Base-by-base conservation (phyloP, 2,888 invertebrate species). In the Tanytarsus gracilentus region DNA sequence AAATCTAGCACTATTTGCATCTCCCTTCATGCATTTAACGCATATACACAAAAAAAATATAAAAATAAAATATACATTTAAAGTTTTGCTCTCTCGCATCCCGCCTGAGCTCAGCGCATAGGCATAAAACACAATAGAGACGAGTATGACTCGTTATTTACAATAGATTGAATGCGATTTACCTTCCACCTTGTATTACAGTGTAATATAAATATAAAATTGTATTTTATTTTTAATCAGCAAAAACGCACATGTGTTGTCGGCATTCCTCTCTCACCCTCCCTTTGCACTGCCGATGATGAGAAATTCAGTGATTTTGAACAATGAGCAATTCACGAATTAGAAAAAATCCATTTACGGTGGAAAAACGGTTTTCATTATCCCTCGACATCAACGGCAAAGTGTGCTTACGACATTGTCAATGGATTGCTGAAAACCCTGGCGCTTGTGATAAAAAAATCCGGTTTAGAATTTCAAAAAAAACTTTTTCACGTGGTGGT, bases 191-290 rank as follows among this genome's bases (percentile, higher is more conserved):
- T 58, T 58, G 56, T 40, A 16, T 8, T 33, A 33, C 9, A 11
- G 33, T 55, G 53, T 49, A 14, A n/a, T 30, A 16, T 26, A 30
- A 58, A 58, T 14, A 44, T 58, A 58, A 58, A 58, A 58, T 58
- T 58, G 58, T 58, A 58, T 58, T 58, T 58, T 27, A 58, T 58
- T 58, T 55, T 58, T 58, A 58, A 58, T 58, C 58, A 40, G 16
- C 27, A 44, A 58, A 55, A 29, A 29, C 48, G 58, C 48, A 58
- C 58, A 58, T 58, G 58, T 53, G 33, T 30, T 25, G 21, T 44
- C 23, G 44, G n/a, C n/a, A n/a, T n/a, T 25, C 7, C 49, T 49
- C 6, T 39, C 9, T 26, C 27, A 26, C 21, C n/a, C 21, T 49
- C 11, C 14, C 27, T 11, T 49, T 18, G 11, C 21, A 21, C 44